These are phyloP conservation scores for Altica lythri DNA, from an alignment of 2,888 invertebrate genomes.

Conservation along the genomic window DNA sequence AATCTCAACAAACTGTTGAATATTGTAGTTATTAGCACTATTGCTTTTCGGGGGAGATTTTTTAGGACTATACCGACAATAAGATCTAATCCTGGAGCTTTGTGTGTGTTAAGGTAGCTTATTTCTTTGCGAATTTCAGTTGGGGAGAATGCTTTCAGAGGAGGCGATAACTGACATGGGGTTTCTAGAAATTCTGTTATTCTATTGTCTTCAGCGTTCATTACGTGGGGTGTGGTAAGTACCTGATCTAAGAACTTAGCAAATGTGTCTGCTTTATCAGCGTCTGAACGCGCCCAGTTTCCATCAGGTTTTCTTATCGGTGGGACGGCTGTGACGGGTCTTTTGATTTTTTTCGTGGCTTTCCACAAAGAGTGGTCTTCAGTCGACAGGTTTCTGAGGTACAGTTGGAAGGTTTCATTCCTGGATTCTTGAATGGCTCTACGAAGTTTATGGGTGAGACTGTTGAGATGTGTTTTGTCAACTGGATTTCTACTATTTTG, in stretches of 20 bases:
- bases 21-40: too few relatives aligned
- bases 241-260: background rate
- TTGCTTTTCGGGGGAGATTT: too few relatives aligned
- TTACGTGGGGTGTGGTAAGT: background rate
- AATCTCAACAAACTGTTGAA: too few relatives aligned
- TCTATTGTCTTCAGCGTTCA: too few relatives aligned
- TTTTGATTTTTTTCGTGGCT: background rate
- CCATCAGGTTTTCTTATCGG: background rate
- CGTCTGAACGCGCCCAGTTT: background rate
- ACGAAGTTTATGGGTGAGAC: background rate
- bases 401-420: background rate
- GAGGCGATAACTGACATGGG: too few relatives aligned
- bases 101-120: too few relatives aligned
- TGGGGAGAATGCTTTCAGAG: too few relatives aligned
- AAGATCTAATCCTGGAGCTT: too few relatives aligned
- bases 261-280: background rate
- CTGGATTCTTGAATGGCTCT: background rate
- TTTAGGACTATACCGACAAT: too few relatives aligned
- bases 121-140: too few relatives aligned
- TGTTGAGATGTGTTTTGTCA: constrained; percentile 1
- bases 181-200: too few relatives aligned
- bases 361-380: too few relatives aligned
- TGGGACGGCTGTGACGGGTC: background rate
- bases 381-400: background rate
- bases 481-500: background rate